Base-by-base conservation (phyloP, 2,888 invertebrate genomes). In the Tenthredo amoena region DNA sequence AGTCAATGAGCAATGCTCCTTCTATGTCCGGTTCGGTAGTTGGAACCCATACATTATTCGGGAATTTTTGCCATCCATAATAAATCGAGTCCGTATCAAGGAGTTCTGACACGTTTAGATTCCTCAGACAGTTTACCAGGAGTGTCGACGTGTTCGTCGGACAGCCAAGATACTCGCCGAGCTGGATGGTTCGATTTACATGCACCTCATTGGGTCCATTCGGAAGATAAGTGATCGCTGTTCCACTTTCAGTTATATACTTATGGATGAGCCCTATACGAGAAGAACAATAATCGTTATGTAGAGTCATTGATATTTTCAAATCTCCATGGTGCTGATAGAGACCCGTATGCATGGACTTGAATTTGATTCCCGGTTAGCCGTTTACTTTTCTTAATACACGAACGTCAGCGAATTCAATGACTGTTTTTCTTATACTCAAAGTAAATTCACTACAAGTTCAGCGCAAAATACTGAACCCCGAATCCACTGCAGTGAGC, bases 81-180 rank as follows among this genome's bases (percentile, higher is more conserved):
- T 47, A 76, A 21, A 43, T 6, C 15, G 76, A 43, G 12, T 7
- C n/a, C 5, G 18, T 71, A 15, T 71, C 71, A 6, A 71, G 12
- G 71, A 71, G 71, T 18, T 37, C 37, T 34, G 71, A 71, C 37
- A 31, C 71, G 18, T 71, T 31, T 4, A 71, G n/a, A 71, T 37
- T 18, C 6, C 71, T 31, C 4, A 71, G n/a, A 34, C 71, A 71
- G 18, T 71, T 37, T 2, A 76, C 43, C 3, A 76, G 15, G 21
- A 47, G 21, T 21, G 21, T 76, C 47, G 76, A 76, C 76, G 76
- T 47, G 47, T 76, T 50, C 4, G 43, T 76, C 21, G 76, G 47
- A 26, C 76, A 76, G 76, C 40, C 76, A 5, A 76, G 12, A 50
- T 47, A 4, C 40, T 40, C 21, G 7, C 76, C 76, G 15, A 76